phyloP scores from a whole-genome alignment of 2,113 vertebrate species.

The Diadophis punctatus region DNA sequence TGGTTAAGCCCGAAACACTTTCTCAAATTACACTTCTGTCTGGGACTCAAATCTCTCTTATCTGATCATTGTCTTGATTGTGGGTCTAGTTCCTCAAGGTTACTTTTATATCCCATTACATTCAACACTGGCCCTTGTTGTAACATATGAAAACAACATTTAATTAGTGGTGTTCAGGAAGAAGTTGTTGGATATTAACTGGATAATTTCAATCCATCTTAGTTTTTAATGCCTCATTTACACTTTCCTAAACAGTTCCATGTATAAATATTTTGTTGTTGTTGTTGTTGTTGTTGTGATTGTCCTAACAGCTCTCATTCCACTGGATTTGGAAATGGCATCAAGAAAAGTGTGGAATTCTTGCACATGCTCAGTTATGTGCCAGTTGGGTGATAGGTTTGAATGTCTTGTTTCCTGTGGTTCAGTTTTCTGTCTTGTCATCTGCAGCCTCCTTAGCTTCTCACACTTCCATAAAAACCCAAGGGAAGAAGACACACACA shows the following conservation, averaged over 20 bases:
- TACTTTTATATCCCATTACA: not conserved
- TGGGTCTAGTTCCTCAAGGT: not conserved
- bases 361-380: not conserved
- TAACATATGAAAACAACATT: not conserved
- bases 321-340: not conserved
- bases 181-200: no score
- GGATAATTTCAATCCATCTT: not conserved
- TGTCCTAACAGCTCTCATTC: not conserved
- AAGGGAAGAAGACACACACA: not conserved
- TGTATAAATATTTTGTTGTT: not conserved
- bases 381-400: not conserved
- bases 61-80: not conserved
- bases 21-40: not conserved
- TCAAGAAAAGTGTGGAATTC: not conserved
- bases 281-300: not conserved
- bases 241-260: not conserved
- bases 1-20: not conserved
- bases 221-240: not conserved
- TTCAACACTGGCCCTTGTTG: not conserved
- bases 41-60: not conserved
- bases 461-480: not conserved
- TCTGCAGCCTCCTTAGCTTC: not conserved
- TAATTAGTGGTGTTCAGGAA: not conserved
- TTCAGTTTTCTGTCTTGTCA: not conserved
- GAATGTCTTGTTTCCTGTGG: not conserved